Evolutionary conservation across 2,888 invertebrate species (phyloP).

Genomic region (Loripinus fragilis): DNA sequence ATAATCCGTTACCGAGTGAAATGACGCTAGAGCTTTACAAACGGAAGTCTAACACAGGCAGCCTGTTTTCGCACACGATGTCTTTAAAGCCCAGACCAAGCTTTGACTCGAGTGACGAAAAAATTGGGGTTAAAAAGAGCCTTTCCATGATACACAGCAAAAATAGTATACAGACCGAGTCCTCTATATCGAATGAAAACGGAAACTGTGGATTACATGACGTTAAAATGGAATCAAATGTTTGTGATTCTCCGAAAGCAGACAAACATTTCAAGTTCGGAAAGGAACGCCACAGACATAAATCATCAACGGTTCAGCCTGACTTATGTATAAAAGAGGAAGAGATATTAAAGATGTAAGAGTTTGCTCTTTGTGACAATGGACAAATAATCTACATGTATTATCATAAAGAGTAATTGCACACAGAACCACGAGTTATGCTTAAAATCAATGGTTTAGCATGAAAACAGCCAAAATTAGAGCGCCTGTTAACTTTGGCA

Average conservation of each 20-base stretch:
- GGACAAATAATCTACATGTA: too few species aligned
- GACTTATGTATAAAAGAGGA: too few species aligned
- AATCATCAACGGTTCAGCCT: too few species aligned
- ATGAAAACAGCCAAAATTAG: too few species aligned
- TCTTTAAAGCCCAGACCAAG: not conserved
- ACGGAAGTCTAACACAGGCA: not conserved
- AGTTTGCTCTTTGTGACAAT: too few species aligned
- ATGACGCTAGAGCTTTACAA: not conserved
- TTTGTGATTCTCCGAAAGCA: not conserved
- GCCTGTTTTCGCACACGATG: not conserved
- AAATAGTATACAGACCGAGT: not conserved
- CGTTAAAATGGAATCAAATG: not conserved
- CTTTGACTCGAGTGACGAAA: not conserved
- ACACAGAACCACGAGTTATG: too few species aligned
- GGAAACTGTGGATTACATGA: not conserved
- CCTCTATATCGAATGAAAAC: not conserved
- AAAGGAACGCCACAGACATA: too few species aligned
- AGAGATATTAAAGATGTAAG: too few species aligned
- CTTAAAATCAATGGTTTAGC: too few species aligned
- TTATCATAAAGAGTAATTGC: too few species aligned
- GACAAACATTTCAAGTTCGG: not conserved
- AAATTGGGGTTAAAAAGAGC: not conserved
- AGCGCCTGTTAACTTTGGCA: too few species aligned
- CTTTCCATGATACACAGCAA: not conserved
- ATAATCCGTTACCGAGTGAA: slow-evolving; percentile 51